phyloP scores from a whole-genome alignment of 2,888 invertebrate species.

The Metacarcinus magister region DNA sequence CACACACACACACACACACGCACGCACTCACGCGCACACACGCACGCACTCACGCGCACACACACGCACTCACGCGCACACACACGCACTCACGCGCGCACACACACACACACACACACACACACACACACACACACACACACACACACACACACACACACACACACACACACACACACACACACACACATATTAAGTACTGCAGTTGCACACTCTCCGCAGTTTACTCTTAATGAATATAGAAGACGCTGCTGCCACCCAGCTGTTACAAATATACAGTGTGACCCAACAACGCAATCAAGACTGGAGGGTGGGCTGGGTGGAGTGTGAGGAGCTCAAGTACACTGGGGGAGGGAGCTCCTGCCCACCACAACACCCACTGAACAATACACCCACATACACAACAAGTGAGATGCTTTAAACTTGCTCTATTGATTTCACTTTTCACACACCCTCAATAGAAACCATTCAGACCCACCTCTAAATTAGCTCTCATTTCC shows the following conservation, averaged over 20 bases:
- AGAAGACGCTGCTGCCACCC: not conserved
- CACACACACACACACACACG: too few species aligned
- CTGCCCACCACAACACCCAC: conserved; percentile 63
- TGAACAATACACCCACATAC: conserved; percentile 70
- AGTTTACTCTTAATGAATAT: not conserved
- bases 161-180: not conserved
- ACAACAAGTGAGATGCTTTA: conserved; percentile 76
- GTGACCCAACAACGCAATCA: conserved; percentile 42
- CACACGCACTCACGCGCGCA: conserved; percentile 29
- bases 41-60: not conserved
- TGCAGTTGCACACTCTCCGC: not conserved
- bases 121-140: conserved; percentile 40
- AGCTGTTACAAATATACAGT: conserved; percentile 7
- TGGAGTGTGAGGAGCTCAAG: conserved; percentile 40
- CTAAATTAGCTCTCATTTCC: conserved; percentile 78
- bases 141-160: not conserved
- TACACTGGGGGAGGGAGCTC: conserved; percentile 36
- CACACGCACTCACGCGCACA: not conserved
- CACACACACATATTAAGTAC: not conserved
- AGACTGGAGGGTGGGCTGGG: not conserved
- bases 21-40: too few species aligned
- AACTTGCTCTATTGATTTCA: conserved; percentile 79
- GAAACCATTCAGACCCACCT: conserved; percentile 63
- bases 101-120: conserved; percentile 54
- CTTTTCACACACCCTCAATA: conserved; percentile 77